A percentile compares a stretch with the other conserved stretches of the same genome.
Conservation (phyloP, 2,888 invertebrate genomes). For the Trisateles emortualis region DNA sequence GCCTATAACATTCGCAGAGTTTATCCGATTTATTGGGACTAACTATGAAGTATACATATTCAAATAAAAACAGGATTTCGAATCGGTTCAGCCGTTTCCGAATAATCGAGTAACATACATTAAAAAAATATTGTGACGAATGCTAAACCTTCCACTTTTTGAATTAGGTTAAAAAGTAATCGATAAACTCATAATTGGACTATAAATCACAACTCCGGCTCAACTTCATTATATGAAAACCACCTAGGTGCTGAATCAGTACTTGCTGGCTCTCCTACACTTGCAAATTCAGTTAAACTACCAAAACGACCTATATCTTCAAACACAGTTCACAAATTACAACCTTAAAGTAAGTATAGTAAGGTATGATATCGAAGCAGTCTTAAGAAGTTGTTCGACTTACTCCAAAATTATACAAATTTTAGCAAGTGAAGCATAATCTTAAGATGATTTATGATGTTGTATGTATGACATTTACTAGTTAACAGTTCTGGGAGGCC, state of each 20-base stretch:
- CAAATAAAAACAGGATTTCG: too few species aligned
- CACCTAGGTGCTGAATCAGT: slow-evolving; percentile 80
- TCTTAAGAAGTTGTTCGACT: slow-evolving; percentile 49
- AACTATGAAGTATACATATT: too few species aligned
- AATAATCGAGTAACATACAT: too few species aligned
- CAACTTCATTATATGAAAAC: slow-evolving; percentile 72
- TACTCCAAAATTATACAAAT: slow-evolving; percentile 61
- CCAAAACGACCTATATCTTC: slow-evolving; percentile 50
- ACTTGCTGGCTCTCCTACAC: slow-evolving; percentile 74
- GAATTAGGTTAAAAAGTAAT: slow-evolving; percentile 58
- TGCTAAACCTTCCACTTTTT: too few species aligned
- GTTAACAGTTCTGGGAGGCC: slow-evolving; percentile 81
- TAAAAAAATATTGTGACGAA: too few species aligned
- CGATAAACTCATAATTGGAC: slow-evolving; percentile 78
- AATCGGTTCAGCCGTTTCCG: too few species aligned
- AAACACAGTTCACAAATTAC: slow-evolving; percentile 33
- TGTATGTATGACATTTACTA: slow-evolving; percentile 84
- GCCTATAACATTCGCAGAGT: too few species aligned
- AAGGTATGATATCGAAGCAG: slow-evolving; percentile 45
- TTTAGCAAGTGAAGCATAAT: slow-evolving; percentile 79
- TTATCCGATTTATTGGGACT: too few species aligned
- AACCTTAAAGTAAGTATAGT: slow-evolving; percentile 34
- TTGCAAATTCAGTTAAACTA: slow-evolving; percentile 62
- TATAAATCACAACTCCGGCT: slow-evolving; percentile 79
- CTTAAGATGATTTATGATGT: slow-evolving; percentile 86